Evolutionary conservation across 2,113 vertebrate species (phyloP).

Genomic region (Pygoscelis adeliae): DNA sequence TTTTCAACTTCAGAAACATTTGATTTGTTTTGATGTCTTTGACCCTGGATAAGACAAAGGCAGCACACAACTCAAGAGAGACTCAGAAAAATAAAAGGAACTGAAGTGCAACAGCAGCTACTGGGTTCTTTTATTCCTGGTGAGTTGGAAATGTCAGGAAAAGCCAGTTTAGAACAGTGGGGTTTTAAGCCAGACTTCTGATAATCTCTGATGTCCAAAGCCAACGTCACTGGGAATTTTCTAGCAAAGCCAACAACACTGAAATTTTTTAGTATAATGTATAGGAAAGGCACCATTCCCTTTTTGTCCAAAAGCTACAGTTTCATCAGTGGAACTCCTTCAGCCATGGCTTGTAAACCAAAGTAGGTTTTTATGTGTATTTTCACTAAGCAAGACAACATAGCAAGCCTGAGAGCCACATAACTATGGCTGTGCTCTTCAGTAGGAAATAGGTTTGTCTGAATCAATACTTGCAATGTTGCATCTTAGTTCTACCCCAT

Average conservation of each 20-base stretch:
- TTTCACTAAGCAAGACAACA: background rate
- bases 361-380: background rate
- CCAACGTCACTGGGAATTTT: background rate
- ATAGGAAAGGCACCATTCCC: background rate
- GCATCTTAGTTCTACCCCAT: background rate
- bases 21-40: slow-evolving; percentile 55
- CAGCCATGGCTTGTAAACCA: background rate
- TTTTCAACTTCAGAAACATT: slow-evolving; percentile 63
- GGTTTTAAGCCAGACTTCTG: background rate
- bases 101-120: background rate
- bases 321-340: background rate
- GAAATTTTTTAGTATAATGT: background rate
- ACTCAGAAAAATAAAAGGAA: background rate
- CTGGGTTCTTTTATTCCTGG: background rate
- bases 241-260: background rate
- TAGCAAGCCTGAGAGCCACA: background rate
- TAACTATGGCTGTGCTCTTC: background rate
- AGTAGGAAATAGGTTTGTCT: background rate
- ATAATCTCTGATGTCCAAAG: slow-evolving; percentile 1
- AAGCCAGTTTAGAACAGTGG: background rate
- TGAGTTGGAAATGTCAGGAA: background rate
- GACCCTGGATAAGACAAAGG: slow-evolving; percentile 44
- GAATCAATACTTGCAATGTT: background rate
- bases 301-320: background rate
- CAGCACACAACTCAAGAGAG: background rate